Evolutionary conservation across 2,888 invertebrate species (phyloP), one percentile per base, ranked within the genome.

Genomic region (Falcaria lacertinaria): DNA sequence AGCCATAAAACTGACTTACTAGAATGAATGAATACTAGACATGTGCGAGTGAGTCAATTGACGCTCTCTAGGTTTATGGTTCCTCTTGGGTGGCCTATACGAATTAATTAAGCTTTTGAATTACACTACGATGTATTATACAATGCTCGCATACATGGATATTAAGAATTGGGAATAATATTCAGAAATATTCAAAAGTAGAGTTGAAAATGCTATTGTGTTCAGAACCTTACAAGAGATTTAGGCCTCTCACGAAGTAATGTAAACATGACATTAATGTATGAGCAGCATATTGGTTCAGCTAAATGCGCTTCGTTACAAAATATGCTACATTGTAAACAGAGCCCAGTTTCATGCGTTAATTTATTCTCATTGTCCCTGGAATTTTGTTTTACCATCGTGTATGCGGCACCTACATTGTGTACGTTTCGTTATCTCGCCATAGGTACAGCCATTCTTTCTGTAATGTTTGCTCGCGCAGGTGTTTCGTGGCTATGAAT

Each of bases 401-500:
- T 50, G 54, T 53, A 54, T 37, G 37, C 37, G 2, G 15, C 22
- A 22, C 15, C 22, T 14, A 25, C 15, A 8, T 37, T 25, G 15
- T 50, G 56, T 52, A 50, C 46, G 53, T 53, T 43, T 41, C 57
- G 58, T 61, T 68, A 67, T 68, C 69, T 60, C 50, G 28, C 47
- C 36, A 37, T 37, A 25, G 37, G 44, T 54, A 51, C 52, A 47
- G 43, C 55, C 46, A 54, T 60, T 61, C 54, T 60, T 63, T 59
- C 44, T 37, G 50, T 48, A 40, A 49, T 57, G 52, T 56, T 57
- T 64, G 55, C 60, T 47, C 51, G 45, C 50, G 56, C 66, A 65
- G 68, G 69, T 72, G 69, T 52, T 59, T 38, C 57, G 57, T 64
- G 62, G 57, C 57, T 58, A 45, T 57, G 64, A 67, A 66, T 69